A percentile compares a stretch with the other conserved stretches of the same genome.
Evolutionary conservation across 2,888 invertebrate genomes (phyloP).

Genomic region (Erynnis tages): DNA sequence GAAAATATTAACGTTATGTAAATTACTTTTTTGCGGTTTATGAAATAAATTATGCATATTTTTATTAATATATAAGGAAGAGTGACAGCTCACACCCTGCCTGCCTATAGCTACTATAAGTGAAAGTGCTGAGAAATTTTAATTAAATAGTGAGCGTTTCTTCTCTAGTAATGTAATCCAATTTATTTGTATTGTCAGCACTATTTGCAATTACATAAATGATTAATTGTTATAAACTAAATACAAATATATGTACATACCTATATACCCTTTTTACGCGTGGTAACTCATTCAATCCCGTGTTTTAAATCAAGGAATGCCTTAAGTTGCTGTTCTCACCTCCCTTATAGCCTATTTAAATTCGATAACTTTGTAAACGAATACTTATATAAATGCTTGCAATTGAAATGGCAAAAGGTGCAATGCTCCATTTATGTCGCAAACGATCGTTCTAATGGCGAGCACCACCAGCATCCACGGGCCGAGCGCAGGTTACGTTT

Average conservation of each 20-base stretch:
- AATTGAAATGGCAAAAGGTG: too few relatives aligned
- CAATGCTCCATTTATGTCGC: constrained; percentile 42
- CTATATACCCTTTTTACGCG: too few relatives aligned
- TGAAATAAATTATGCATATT: constrained; percentile 11
- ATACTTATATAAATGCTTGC: constrained; percentile 18
- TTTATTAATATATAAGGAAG: neutral
- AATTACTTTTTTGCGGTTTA: constrained; percentile 8
- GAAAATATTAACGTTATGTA: constrained; percentile 9
- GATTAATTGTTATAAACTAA: too few relatives aligned
- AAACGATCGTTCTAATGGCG: constrained; percentile 34
- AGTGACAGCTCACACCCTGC: neutral
- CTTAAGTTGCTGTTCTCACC: neutral
- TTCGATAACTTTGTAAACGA: neutral
- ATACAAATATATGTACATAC: too few relatives aligned
- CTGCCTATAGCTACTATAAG: neutral
- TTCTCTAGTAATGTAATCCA: neutral
- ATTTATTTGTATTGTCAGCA: neutral
- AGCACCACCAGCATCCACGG: constrained; percentile 35
- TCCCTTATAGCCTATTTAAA: neutral
- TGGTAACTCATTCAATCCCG: constrained; percentile 3
- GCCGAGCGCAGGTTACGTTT: constrained; percentile 33
- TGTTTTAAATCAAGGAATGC: neutral
- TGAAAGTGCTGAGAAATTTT: constrained; percentile 3
- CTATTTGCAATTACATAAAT: too few relatives aligned
- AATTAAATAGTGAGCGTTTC: neutral